A percentile compares a stretch with the other conserved stretches of the same genome.
Conservation (phyloP, 2,797 vertebrate genomes). For the Danio kyathit region DNA sequence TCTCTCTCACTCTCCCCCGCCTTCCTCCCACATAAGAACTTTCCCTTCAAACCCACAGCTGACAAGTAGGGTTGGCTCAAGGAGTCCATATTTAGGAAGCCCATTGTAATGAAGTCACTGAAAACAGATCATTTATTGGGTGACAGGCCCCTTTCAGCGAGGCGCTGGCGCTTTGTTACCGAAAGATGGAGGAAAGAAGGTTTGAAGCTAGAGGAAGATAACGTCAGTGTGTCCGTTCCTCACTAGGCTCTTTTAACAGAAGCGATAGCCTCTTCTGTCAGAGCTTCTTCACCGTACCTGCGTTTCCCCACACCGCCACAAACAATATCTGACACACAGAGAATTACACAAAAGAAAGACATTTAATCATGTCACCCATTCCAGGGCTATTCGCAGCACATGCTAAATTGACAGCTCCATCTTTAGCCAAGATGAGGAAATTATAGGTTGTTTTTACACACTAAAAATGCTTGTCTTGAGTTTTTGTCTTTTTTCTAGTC, state of each 20-base stretch:
- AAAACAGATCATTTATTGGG: slow-evolving; percentile 60
- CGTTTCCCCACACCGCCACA: neutral
- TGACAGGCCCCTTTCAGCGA: slow-evolving; percentile 59
- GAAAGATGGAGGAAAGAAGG: slow-evolving; percentile 60
- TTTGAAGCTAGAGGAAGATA: slow-evolving; percentile 62
- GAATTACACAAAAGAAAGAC: slow-evolving; percentile 40
- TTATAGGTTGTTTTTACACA: neutral
- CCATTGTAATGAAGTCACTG: slow-evolving; percentile 65
- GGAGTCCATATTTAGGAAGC: slow-evolving; percentile 60
- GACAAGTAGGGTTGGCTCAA: slow-evolving; percentile 55
- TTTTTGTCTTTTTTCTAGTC: too few relatives aligned
- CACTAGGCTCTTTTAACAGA: slow-evolving; percentile 32
- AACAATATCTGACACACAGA: slow-evolving; percentile 36
- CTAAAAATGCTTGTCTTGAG: too few relatives aligned
- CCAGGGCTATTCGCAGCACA: neutral
- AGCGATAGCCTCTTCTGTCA: slow-evolving; percentile 53
- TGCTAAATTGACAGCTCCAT: slow-evolving; percentile 43
- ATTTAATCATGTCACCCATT: slow-evolving; percentile 19
- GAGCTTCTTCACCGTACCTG: slow-evolving; percentile 1
- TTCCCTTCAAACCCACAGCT: slow-evolving; percentile 50
- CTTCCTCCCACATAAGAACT: slow-evolving; percentile 53
- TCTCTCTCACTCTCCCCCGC: slow-evolving; percentile 34
- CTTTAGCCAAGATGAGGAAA: slow-evolving; percentile 4
- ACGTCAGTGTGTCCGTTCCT: slow-evolving; percentile 58
- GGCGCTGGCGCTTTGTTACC: slow-evolving; percentile 59